Percentiles rank a stretch among this genome's conserved stretches.
Conservation (phyloP, 2,113 vertebrate species). For the Triplophysa siluroides region DNA sequence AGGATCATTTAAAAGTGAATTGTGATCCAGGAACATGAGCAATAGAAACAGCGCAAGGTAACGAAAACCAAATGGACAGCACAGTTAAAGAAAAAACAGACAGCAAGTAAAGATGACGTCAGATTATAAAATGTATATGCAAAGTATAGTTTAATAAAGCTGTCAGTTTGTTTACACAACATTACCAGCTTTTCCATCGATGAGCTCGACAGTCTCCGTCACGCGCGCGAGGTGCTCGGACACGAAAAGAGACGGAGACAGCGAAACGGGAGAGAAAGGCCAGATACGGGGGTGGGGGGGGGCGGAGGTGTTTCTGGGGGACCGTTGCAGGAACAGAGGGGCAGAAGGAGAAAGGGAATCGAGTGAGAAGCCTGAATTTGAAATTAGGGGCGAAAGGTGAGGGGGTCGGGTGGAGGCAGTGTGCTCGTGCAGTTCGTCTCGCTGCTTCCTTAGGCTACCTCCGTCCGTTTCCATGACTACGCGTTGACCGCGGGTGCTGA, state of each 20-base stretch:
- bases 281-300: slow-evolving; percentile 56
- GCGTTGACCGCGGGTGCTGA: slow-evolving; percentile 67
- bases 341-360: slow-evolving; percentile 46
- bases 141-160: not conserved
- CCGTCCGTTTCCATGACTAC: slow-evolving; percentile 75
- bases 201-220: slow-evolving; percentile 86
- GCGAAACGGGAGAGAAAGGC: slow-evolving; percentile 53
- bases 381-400: slow-evolving; percentile 71
- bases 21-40: not conserved
- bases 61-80: slow-evolving; percentile 51
- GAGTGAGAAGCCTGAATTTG: slow-evolving; percentile 68
- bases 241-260: slow-evolving; percentile 68
- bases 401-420: slow-evolving; percentile 52
- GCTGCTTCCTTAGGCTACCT: slow-evolving; percentile 65
- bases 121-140: slow-evolving; percentile 20
- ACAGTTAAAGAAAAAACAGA: slow-evolving; percentile 48
- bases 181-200: slow-evolving; percentile 89
- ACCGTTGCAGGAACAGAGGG: slow-evolving; percentile 49
- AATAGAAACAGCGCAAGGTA: slow-evolving; percentile 48
- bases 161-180: slow-evolving; percentile 35
- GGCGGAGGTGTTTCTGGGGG: slow-evolving; percentile 68
- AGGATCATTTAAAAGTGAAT: not conserved
- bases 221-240: slow-evolving; percentile 80
- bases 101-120: slow-evolving; percentile 53
- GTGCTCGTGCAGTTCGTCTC: slow-evolving; percentile 64